Base-by-base conservation (phyloP, 2,113 vertebrate genomes). In the Amphiprion ocellaris region DNA sequence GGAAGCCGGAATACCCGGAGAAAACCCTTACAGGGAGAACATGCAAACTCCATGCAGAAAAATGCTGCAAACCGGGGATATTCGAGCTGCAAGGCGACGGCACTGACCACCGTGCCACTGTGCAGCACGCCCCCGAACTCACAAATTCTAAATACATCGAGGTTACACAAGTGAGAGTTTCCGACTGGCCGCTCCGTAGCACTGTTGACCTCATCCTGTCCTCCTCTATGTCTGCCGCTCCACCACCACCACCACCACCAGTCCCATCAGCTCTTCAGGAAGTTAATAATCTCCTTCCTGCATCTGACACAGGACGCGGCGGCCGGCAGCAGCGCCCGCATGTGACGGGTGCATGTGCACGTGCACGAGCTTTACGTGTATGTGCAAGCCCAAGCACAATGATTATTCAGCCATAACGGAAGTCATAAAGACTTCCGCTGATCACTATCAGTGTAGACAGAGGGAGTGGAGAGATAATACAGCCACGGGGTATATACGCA, bases 281-380 rank as follows among this genome's bases (percentile, higher is more conserved):
- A 91, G 83, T 84, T 89, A 87, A 94, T 91, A 86, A 89, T 87
- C 80, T 87, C 77, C 85, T 91, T 92, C 90, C 90, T 94, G 81
- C 86, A 65, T 90, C 56, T 60, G 84, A 91, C 80, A 87, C 77
- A 41, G 78, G 71, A 71, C 52, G 41, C 12, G 65, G 39, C 4
- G 23, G 71, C 54, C 71, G 19, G 69, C n/a, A 26, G 69, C 16
- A 14, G 41, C 47, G 65, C 28, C 14, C 59, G 10, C 14, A 28
- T 68, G 47, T 58, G 65, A 68, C 37, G 30, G 50, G 37, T 21
- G 60, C 55, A 75, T 58, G 14, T 53, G 21, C 28, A 2, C 23
- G 14, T 53, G 21, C 28, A 2, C 23, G 72, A 56, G 63, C 37
- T 8, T 28, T 72, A 50, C 53, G 65, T 54, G 68, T 77, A 63